Evolutionary conservation across 2,113 vertebrate genomes (phyloP).

Genomic region (Sterrhoptilus dennistouni): DNA sequence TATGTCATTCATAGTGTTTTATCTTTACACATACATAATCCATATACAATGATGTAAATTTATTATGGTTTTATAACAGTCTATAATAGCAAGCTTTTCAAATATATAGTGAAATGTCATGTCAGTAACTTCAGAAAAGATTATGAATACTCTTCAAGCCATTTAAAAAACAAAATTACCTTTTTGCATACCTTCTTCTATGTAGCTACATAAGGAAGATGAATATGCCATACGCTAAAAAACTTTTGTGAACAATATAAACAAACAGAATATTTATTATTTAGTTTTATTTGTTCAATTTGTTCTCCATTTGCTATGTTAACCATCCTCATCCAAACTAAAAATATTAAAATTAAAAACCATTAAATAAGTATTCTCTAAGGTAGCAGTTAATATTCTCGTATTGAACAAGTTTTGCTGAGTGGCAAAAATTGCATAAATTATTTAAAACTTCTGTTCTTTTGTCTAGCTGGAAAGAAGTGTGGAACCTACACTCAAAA

Average conservation of each 20-base stretch:
- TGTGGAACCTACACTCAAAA: not conserved
- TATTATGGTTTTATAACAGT: conserved; percentile 37
- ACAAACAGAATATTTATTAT: not conserved
- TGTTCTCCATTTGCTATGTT: not conserved
- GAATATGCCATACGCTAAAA: not conserved
- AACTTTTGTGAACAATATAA: not conserved
- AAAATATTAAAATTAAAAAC: not conserved
- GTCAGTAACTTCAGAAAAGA: not conserved
- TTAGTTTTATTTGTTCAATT: not conserved
- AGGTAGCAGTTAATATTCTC: not conserved
- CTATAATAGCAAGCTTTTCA: conserved; percentile 25
- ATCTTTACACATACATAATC: not conserved
- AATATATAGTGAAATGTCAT: not conserved
- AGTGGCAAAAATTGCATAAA: not conserved
- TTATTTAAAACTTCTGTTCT: not conserved
- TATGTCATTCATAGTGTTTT: conserved; percentile 14
- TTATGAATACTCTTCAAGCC: not conserved
- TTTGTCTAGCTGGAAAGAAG: not conserved
- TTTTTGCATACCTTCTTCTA: not conserved
- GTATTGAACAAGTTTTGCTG: not conserved
- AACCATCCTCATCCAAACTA: not conserved
- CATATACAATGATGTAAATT: conserved; percentile 2
- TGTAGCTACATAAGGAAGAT: not conserved
- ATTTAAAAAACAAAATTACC: not conserved
- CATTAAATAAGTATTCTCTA: not conserved